Conservation (phyloP, 2,888 invertebrate species). For the Cryptus viduatorius region DNA sequence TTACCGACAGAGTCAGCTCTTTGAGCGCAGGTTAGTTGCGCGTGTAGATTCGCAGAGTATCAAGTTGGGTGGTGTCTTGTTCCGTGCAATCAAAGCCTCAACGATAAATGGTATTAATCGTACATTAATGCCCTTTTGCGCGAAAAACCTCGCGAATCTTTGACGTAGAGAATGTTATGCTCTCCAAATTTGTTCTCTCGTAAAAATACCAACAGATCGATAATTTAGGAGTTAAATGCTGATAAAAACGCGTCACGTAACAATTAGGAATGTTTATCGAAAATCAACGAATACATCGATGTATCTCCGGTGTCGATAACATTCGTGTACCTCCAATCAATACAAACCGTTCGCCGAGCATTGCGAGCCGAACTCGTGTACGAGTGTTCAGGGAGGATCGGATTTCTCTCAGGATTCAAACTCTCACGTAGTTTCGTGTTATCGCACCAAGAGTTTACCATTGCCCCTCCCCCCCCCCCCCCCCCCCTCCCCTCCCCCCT, state of each 20-base stretch:
- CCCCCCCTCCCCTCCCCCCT: too few relatives aligned
- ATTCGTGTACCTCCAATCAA: background rate
- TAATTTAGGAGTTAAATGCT: background rate
- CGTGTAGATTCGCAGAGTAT: background rate
- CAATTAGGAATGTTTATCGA: background rate
- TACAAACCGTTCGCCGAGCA: background rate
- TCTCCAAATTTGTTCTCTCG: background rate
- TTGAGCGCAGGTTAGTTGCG: background rate
- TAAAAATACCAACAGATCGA: background rate
- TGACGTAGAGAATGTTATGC: background rate
- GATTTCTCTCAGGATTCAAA: conserved; percentile 7
- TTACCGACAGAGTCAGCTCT: background rate
- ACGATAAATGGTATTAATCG: background rate
- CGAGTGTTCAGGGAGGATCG: conserved; percentile 20
- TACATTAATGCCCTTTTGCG: background rate
- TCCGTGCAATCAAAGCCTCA: background rate
- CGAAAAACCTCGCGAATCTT: background rate
- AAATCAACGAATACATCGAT: background rate
- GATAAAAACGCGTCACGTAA: background rate
- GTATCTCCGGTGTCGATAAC: background rate
- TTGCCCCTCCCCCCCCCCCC: background rate
- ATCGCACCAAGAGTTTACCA: conserved; percentile 20
- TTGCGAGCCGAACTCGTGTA: background rate
- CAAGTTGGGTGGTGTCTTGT: background rate
- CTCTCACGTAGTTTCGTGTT: background rate